Conservation (phyloP, 2,888 invertebrate species). For the Cerceris rybyensis region DNA sequence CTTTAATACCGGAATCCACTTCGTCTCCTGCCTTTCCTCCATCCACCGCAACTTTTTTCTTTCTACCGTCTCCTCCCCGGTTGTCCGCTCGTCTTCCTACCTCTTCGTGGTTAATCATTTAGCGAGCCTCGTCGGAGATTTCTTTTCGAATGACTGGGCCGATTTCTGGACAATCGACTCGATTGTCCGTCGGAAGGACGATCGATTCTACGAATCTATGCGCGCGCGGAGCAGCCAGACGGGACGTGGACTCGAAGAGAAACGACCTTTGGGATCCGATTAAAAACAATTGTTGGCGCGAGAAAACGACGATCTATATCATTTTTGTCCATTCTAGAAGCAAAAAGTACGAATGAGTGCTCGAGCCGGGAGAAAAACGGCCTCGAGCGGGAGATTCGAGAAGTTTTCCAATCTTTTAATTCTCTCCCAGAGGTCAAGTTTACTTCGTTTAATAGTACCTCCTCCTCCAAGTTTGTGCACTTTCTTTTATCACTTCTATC, state of each 20-base stretch:
- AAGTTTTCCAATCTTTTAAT: conserved; percentile 9
- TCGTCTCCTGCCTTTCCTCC: not conserved
- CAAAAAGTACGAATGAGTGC: not conserved
- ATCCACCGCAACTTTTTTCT: conserved; percentile 1
- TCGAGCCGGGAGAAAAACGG: not conserved
- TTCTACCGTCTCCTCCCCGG: not conserved
- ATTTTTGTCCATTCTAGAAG: no score
- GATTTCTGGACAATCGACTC: not conserved
- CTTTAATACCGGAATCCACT: conserved; percentile 35
- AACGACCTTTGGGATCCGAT: not conserved
- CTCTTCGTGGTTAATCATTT: not conserved
- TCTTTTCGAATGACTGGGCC: not conserved
- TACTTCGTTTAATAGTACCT: conserved; percentile 9
- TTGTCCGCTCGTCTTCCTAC: not conserved
- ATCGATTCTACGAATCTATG: not conserved
- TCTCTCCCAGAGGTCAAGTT: conserved; percentile 1
- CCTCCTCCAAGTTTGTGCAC: conserved; percentile 2
- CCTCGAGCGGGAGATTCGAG: not conserved
- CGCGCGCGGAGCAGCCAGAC: not conserved
- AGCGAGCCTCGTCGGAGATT: not conserved
- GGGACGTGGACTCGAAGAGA: not conserved
- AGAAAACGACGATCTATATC: no score
- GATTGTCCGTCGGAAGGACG: not conserved
- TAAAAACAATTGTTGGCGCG: no score
- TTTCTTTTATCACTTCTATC: conserved; percentile 1